phyloP scores from a whole-genome alignment of 2,113 vertebrate species.

The Rhynchopsitta pachyrhyncha region DNA sequence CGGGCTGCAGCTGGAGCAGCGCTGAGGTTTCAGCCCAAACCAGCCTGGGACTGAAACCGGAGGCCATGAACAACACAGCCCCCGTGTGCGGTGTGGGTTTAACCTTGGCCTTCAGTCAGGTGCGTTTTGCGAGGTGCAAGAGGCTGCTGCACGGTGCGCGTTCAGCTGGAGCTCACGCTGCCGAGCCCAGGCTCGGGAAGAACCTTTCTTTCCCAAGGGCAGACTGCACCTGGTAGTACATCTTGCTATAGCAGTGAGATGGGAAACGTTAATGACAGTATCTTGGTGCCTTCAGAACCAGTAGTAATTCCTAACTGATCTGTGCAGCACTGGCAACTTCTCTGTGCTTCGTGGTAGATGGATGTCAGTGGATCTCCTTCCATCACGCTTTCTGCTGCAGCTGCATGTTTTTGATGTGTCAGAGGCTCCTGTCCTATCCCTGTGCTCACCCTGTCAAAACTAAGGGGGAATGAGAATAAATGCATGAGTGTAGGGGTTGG shows the following conservation, averaged over 20 bases:
- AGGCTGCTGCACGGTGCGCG: accelerated
- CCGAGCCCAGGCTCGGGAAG: accelerated
- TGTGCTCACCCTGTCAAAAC: not conserved
- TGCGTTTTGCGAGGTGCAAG: not conserved
- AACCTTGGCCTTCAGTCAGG: not conserved
- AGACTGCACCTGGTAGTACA: accelerated
- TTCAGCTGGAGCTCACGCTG: accelerated
- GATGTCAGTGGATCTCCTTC: not conserved
- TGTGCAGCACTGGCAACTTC: not conserved
- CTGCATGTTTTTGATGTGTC: not conserved
- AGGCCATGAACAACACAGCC: not conserved
- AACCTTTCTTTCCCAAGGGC: not conserved
- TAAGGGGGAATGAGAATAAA: not conserved
- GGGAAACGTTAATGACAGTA: not conserved
- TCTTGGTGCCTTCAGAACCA: not conserved
- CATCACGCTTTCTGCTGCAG: accelerated
- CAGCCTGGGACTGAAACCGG: not conserved
- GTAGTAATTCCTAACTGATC: not conserved
- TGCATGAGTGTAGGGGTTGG: accelerated
- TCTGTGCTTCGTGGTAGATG: not conserved
- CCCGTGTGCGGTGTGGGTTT: not conserved
- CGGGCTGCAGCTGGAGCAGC: not conserved
- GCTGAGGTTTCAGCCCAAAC: not conserved
- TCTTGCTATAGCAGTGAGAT: not conserved
- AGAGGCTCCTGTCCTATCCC: not conserved